phyloP scores from a whole-genome alignment of 2,888 invertebrate genomes.

The Chymomyza fuscimana region DNA sequence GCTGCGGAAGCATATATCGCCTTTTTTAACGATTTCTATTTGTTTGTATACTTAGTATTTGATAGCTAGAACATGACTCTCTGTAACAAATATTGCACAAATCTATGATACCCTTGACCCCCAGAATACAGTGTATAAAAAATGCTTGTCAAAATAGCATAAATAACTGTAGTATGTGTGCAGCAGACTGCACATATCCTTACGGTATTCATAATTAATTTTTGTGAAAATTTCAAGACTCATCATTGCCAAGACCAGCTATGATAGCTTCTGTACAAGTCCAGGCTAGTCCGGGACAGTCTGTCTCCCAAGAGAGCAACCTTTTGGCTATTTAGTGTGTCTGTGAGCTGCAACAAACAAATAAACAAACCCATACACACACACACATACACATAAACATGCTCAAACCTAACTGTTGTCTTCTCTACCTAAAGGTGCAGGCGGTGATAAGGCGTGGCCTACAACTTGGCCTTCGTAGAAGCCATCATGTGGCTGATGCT shows the following conservation, averaged over 20 bases:
- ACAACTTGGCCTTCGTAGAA: slow-evolving; percentile 37
- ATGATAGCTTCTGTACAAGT: neutral
- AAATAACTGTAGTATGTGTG: slow-evolving; percentile 34
- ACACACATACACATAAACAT: slow-evolving; percentile 37
- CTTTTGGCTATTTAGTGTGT: slow-evolving; percentile 77
- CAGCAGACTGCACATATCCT: slow-evolving; percentile 31
- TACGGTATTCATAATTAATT: slow-evolving; percentile 70
- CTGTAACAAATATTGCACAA: no score
- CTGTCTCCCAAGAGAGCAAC: slow-evolving; percentile 67
- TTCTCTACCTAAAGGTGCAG: neutral
- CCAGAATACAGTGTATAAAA: slow-evolving; percentile 11
- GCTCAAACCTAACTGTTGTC: neutral
- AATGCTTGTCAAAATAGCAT: slow-evolving; percentile 54
- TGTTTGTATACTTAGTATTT: no score
- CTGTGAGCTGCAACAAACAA: slow-evolving; percentile 45
- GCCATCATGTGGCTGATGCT: slow-evolving; percentile 12
- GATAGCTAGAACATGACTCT: no score
- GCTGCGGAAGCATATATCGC: no score
- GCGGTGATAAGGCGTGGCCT: slow-evolving; percentile 42
- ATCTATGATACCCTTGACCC: no score
- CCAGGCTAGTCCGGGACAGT: slow-evolving; percentile 27
- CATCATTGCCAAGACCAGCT: slow-evolving; percentile 51
- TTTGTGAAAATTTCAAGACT: slow-evolving; percentile 71
- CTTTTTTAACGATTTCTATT: no score
- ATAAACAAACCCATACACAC: slow-evolving; percentile 24